A percentile compares a stretch with the other conserved stretches of the same genome.
These are phyloP conservation scores for Anthonomus grandis DNA, from an alignment of 1,140 invertebrate species.

Conservation along the genomic window DNA sequence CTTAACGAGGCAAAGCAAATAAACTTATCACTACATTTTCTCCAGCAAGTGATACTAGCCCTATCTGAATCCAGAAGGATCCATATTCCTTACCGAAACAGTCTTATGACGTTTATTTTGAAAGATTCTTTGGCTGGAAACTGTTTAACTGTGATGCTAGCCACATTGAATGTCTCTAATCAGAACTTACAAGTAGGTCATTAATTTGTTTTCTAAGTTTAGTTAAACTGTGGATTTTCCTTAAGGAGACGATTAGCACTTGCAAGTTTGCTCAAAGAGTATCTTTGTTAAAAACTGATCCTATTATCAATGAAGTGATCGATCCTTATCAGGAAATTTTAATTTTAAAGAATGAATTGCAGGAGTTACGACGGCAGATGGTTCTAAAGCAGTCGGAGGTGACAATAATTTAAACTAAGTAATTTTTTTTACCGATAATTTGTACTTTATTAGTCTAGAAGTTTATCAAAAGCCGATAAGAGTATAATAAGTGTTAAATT, in stretches of 20 bases:
- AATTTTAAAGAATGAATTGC: conserved; percentile 46
- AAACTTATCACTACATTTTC: conserved; percentile 64
- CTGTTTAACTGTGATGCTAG: conserved; percentile 65
- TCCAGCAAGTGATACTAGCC: conserved; percentile 67
- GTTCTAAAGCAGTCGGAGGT: too few species aligned
- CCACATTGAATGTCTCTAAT: conserved; percentile 57
- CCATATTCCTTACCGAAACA: conserved; percentile 66
- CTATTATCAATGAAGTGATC: conserved; percentile 52
- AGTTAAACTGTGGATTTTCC: too few species aligned
- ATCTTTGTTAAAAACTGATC: conserved; percentile 60
- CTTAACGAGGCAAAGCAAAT: conserved; percentile 64
- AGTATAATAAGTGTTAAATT: too few species aligned
- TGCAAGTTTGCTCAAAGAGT: conserved; percentile 67
- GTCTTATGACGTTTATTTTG: conserved; percentile 62
- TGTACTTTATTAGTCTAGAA: too few species aligned
- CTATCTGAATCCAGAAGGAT: conserved; percentile 56
- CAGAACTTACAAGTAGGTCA: conserved; percentile 54
- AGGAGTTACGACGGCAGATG: conserved; percentile 20
- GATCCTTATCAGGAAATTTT: conserved; percentile 54
- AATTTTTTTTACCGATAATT: too few species aligned
- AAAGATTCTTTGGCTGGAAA: conserved; percentile 65
- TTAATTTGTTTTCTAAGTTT: too few species aligned
- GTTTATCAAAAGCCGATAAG: too few species aligned
- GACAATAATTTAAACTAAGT: too few species aligned
- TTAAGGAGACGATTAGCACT: conserved; percentile 62